Percentiles rank a stretch among this genome's conserved stretches.
These are phyloP conservation scores for Pocillopora grandis DNA, from an alignment of 92 coral and sea anemone genomes.

Conservation along the genomic window DNA sequence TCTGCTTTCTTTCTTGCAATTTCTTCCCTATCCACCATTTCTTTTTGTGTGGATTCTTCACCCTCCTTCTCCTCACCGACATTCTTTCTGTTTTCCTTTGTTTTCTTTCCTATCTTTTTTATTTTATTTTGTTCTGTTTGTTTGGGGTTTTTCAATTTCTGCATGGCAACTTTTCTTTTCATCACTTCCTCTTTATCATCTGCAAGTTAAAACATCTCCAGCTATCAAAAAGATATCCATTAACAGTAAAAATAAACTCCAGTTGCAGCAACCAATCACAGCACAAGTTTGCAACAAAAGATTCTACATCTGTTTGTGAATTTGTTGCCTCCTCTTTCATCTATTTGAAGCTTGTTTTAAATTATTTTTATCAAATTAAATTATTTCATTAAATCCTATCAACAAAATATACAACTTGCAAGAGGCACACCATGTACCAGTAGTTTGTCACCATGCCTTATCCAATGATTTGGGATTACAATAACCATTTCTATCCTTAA, in stretches of 20 bases:
- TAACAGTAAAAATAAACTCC: too few species aligned
- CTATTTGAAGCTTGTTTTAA: too few species aligned
- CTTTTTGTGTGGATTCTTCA: not conserved
- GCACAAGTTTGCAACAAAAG: not conserved
- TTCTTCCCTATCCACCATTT: not conserved
- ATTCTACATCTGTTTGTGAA: too few species aligned
- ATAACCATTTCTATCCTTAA: too few species aligned
- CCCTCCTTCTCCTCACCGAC: not conserved
- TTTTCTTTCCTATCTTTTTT: not conserved
- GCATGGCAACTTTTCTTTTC: slow-evolving; percentile 2
- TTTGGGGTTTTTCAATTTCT: not conserved
- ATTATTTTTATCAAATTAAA: too few species aligned
- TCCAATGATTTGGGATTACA: too few species aligned
- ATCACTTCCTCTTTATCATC: slow-evolving; percentile 37
- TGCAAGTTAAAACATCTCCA: not conserved
- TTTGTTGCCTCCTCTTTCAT: too few species aligned
- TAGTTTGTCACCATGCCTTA: too few species aligned
- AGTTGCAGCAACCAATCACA: not conserved
- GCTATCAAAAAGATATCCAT: too few species aligned
- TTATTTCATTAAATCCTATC: too few species aligned
- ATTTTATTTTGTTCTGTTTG: not conserved
- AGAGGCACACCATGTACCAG: too few species aligned
- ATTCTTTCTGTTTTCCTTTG: not conserved
- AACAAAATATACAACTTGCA: too few species aligned
- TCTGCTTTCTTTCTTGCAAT: slow-evolving; percentile 6